These are phyloP conservation scores for Stictonetta naevosa DNA, from an alignment of 2,113 vertebrate genomes.

Conservation along the genomic window DNA sequence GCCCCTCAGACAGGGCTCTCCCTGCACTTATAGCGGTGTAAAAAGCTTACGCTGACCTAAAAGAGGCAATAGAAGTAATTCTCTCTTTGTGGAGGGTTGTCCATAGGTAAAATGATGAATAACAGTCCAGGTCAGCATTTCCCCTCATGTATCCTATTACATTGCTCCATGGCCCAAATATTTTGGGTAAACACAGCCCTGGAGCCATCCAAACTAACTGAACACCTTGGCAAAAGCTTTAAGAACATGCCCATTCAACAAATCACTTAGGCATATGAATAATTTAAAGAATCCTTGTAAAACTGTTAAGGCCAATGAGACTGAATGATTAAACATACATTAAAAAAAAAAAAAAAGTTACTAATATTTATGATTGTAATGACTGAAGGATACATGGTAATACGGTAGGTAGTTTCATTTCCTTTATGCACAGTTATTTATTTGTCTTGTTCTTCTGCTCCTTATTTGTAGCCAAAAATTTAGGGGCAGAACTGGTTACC, in stretches of 20 bases:
- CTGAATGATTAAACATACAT: not conserved
- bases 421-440: not conserved
- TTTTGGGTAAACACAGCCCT: not conserved
- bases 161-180: not conserved
- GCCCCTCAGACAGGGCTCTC: rapidly evolving
- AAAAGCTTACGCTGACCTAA: not conserved
- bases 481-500: not conserved
- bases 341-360: not conserved
- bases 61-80: not conserved
- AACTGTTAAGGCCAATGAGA: not conserved
- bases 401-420: not conserved
- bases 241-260: not conserved
- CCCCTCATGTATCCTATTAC: not conserved
- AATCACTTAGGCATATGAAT: not conserved
- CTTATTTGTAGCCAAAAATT: not conserved
- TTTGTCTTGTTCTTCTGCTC: not conserved
- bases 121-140: not conserved
- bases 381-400: not conserved
- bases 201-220: not conserved
- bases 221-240: not conserved
- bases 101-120: not conserved
- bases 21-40: rapidly evolving
- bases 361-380: not conserved
- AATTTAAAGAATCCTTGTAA: not conserved
- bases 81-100: not conserved